Evolutionary conservation across 2,888 invertebrate species (phyloP).

Genomic region (Platycnemis pennipes): DNA sequence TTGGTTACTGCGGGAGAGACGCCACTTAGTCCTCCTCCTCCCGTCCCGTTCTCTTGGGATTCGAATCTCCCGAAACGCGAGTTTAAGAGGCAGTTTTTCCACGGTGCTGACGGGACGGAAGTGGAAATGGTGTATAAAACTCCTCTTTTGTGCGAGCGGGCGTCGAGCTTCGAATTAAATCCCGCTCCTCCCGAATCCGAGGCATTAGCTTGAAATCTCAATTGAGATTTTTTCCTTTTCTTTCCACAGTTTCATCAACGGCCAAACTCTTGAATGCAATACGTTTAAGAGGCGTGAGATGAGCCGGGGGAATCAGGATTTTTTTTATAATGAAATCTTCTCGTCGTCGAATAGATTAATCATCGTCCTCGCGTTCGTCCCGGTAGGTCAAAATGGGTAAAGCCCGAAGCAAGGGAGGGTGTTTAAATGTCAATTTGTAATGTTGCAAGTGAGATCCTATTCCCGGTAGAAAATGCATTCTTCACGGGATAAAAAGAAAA

Average conservation of each 20-base stretch:
- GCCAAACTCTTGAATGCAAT: not conserved
- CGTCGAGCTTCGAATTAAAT: not conserved
- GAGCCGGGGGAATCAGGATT: not conserved
- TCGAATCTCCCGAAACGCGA: constrained; percentile 6
- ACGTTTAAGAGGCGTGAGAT: not conserved
- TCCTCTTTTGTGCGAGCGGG: not conserved
- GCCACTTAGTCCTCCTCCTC: not conserved
- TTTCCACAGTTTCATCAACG: not conserved
- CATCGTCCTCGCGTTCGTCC: not conserved
- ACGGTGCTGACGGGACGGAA: not conserved
- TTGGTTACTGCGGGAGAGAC: not conserved
- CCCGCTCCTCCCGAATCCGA: not conserved
- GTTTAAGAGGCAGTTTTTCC: not conserved
- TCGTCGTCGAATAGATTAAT: not conserved
- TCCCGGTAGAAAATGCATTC: not conserved
- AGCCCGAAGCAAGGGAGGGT: not conserved
- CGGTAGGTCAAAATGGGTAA: not conserved
- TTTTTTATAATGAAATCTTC: not conserved
- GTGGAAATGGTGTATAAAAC: not conserved
- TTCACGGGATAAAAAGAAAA: not conserved
- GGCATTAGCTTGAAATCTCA: not conserved
- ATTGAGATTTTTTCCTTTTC: not conserved
- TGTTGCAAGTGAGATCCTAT: not conserved
- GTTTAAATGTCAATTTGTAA: not conserved
- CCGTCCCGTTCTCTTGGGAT: not conserved